These are phyloP conservation scores for Acleris laterana DNA, from an alignment of 2,888 invertebrate genomes.

Conservation along the genomic window DNA sequence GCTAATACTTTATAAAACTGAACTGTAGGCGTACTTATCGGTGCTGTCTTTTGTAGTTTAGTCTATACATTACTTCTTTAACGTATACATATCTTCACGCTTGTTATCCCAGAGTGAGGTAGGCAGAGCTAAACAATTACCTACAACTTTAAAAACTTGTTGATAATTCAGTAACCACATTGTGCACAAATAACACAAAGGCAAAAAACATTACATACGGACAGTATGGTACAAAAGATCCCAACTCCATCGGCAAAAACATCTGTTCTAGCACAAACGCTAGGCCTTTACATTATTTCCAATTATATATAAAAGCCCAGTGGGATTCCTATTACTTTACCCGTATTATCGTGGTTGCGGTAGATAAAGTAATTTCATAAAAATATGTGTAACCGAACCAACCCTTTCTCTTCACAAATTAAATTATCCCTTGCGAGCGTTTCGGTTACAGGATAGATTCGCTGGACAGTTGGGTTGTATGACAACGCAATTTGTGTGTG, in stretches of 20 bases:
- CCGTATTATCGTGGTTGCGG: slow-evolving; percentile 22
- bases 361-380: slow-evolving; percentile 31
- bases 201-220: no score
- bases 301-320: slow-evolving; percentile 23
- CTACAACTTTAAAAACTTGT: no score
- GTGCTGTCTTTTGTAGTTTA: no score
- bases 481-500: not conserved
- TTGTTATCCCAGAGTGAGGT: no score
- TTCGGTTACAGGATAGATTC: slow-evolving; percentile 16
- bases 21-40: no score
- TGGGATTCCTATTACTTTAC: slow-evolving; percentile 22
- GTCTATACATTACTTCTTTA: no score
- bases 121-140: no score
- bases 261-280: not conserved
- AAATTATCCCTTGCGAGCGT: slow-evolving; percentile 33
- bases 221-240: not conserved
- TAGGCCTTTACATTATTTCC: not conserved
- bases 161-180: no score
- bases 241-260: not conserved
- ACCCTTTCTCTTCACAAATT: slow-evolving; percentile 39
- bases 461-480: not conserved
- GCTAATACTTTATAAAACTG: no score
- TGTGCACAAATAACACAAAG: no score
- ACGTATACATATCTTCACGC: no score
- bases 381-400: slow-evolving; percentile 29